These are phyloP conservation scores for Platichthys flesus DNA, from an alignment of 2,113 vertebrate genomes.

Conservation along the genomic window DNA sequence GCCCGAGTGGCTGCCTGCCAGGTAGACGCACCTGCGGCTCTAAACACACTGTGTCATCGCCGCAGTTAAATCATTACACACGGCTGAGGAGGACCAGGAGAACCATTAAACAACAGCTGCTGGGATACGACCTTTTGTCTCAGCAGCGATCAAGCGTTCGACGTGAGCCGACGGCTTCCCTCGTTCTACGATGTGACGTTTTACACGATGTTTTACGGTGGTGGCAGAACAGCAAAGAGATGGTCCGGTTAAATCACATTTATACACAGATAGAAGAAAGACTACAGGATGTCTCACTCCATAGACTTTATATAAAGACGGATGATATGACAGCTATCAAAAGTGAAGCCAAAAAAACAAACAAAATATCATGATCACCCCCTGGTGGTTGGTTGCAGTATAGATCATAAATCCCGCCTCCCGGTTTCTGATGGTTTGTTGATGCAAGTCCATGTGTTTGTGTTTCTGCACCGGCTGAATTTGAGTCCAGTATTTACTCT, in stretches of 20 bases:
- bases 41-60: conserved; percentile 43
- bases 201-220: neutral
- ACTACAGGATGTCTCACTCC: neutral
- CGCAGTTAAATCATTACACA: conserved; percentile 21
- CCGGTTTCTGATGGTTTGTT: too few relatives aligned
- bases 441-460: too few relatives aligned
- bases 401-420: too few relatives aligned
- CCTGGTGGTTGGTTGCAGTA: too few relatives aligned
- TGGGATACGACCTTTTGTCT: conserved; percentile 16
- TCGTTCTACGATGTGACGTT: neutral
- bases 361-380: neutral
- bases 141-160: neutral
- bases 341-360: too few relatives aligned
- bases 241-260: neutral
- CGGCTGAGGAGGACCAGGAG: conserved; percentile 17
- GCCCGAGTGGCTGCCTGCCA: conserved; percentile 62
- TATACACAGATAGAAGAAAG: neutral
- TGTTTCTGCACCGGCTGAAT: too few relatives aligned
- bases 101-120: conserved; percentile 25
- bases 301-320: neutral
- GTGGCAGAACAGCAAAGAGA: neutral
- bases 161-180: neutral
- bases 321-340: too few relatives aligned
- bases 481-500: too few relatives aligned
- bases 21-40: conserved; percentile 67